phyloP scores from a whole-genome alignment of 2,113 vertebrate species.

The Halichoerus grypus region DNA sequence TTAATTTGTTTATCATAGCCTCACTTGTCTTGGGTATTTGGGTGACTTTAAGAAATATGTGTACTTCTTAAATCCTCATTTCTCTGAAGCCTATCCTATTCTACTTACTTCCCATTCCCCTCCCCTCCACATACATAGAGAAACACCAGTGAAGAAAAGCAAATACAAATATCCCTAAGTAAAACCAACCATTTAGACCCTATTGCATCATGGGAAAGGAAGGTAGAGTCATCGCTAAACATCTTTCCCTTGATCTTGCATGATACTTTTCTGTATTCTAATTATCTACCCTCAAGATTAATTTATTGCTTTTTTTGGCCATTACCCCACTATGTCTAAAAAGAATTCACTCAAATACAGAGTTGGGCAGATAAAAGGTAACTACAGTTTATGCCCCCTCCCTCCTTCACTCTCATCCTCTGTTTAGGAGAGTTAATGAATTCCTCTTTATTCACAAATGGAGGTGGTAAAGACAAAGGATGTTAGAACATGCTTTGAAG shows the following conservation, averaged over 20 bases:
- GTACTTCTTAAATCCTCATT: not conserved
- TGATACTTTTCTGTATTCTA: slow-evolving; percentile 50
- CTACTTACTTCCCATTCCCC: not conserved
- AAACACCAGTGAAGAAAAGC: slow-evolving; percentile 46
- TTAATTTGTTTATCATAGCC: slow-evolving; percentile 11
- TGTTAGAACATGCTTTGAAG: slow-evolving; percentile 12
- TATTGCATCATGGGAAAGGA: not conserved
- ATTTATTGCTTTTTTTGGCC: not conserved
- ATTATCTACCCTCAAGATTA: not conserved
- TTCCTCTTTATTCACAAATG: slow-evolving; percentile 24
- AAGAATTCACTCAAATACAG: slow-evolving; percentile 49
- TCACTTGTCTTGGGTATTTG: slow-evolving; percentile 39
- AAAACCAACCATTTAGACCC: not conserved
- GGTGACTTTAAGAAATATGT: slow-evolving; percentile 46
- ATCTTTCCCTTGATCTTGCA: slow-evolving; percentile 11
- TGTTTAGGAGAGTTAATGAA: not conserved
- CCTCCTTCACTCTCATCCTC: not conserved
- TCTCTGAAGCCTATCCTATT: slow-evolving; percentile 43
- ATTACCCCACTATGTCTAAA: slow-evolving; percentile 17
- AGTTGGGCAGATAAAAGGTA: slow-evolving; percentile 9
- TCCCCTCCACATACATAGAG: not conserved
- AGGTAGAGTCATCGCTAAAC: not conserved
- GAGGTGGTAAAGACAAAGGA: slow-evolving; percentile 31
- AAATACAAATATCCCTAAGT: slow-evolving; percentile 30
- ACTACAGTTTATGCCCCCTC: not conserved